Conservation (phyloP, 2,797 vertebrate species). For the Nannoperca obscura region DNA sequence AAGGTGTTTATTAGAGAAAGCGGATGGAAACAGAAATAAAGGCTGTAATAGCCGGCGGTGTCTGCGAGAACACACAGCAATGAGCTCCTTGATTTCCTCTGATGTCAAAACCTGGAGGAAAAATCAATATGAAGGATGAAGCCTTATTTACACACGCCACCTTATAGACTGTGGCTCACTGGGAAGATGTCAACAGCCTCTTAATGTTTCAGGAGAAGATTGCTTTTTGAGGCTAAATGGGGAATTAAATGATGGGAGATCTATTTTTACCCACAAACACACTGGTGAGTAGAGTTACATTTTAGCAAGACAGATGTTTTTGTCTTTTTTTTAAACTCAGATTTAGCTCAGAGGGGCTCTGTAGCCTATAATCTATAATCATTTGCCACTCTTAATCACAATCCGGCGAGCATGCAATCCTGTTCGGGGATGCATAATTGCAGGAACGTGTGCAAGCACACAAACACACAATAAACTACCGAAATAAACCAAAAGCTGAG, state of each 20-base stretch:
- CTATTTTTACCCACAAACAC: constrained; percentile 57
- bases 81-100: constrained; percentile 72
- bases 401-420: constrained; percentile 16
- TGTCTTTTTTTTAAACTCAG: constrained; percentile 6
- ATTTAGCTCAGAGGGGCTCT: constrained; percentile 40
- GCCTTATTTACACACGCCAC: constrained; percentile 74
- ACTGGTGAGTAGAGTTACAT: constrained; percentile 23
- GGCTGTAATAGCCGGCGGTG: constrained; percentile 47
- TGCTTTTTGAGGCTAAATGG: constrained; percentile 67
- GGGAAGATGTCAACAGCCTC: constrained; percentile 70
- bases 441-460: not conserved
- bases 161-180: constrained; percentile 71
- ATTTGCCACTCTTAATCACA: constrained; percentile 54
- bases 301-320: constrained; percentile 60
- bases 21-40: constrained; percentile 45
- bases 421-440: constrained; percentile 12
- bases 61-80: constrained; percentile 51
- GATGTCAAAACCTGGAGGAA: constrained; percentile 68
- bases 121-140: constrained; percentile 80
- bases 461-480: constrained; percentile 34
- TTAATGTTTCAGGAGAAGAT: constrained; percentile 68
- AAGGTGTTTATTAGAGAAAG: constrained; percentile 41
- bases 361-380: constrained; percentile 51
- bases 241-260: constrained; percentile 62
- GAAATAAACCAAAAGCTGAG: not conserved